A percentile compares a stretch with the other conserved stretches of the same genome.
Conservation (phyloP, 2,113 vertebrate species). For the Sialia sialis region DNA sequence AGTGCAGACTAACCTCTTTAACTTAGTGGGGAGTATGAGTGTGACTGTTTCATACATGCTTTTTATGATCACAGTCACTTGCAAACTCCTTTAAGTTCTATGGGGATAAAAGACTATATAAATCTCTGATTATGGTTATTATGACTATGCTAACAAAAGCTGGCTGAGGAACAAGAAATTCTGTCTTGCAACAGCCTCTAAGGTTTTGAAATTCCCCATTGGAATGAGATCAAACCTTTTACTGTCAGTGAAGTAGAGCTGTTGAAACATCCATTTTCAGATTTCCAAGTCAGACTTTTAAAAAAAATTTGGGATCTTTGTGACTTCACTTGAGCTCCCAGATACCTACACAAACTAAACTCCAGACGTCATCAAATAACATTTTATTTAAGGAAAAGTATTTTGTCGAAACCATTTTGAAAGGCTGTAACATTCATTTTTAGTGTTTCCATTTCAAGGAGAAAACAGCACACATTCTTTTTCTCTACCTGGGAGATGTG, state of each 20-base stretch:
- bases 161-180: constrained; percentile 22
- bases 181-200: neutral
- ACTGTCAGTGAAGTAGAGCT: neutral
- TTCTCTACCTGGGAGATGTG: neutral
- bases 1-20: neutral
- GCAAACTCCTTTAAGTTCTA: neutral
- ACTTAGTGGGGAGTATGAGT: neutral
- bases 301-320: neutral
- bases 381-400: neutral
- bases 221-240: neutral
- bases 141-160: neutral
- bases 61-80: neutral
- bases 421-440: neutral
- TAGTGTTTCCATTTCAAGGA: neutral
- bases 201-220: neutral
- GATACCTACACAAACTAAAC: neutral
- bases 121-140: constrained; percentile 41
- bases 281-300: neutral
- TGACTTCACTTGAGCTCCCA: neutral
- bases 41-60: neutral
- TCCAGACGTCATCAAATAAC: neutral
- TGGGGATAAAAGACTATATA: neutral
- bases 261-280: neutral
- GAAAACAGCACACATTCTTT: neutral
- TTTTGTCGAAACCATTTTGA: neutral